phyloP scores from a whole-genome alignment of 2,888 invertebrate genomes.

The Silvanus unidentatus region DNA sequence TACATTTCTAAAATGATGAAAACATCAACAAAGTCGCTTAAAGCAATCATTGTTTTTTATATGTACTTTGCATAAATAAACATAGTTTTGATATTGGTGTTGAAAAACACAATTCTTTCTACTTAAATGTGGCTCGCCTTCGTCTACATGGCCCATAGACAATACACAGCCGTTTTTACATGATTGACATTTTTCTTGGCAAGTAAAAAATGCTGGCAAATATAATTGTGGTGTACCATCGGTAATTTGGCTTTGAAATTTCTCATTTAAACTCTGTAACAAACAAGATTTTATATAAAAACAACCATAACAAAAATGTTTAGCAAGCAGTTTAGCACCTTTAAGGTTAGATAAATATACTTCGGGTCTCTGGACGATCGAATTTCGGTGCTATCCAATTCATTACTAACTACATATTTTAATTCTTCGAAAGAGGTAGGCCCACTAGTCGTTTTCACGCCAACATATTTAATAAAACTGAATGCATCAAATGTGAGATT shows the following conservation, averaged over 20 bases:
- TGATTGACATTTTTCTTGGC: conserved; percentile 63
- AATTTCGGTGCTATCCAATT: conserved; percentile 64
- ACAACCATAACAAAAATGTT: not conserved
- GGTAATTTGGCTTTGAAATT: conserved; percentile 64
- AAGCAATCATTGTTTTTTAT: not conserved
- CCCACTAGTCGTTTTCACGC: conserved; percentile 51
- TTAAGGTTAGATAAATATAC: conserved; percentile 62
- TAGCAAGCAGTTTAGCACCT: conserved; percentile 43
- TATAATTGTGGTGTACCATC: conserved; percentile 59
- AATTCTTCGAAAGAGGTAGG: conserved; percentile 59
- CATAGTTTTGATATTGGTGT: conserved; percentile 67
- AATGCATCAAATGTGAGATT: conserved; percentile 64
- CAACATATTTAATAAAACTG: conserved; percentile 63
- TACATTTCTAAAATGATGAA: conserved; percentile 35
- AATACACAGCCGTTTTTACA: conserved; percentile 59
- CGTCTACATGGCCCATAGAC: conserved; percentile 62
- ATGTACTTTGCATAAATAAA: conserved; percentile 56
- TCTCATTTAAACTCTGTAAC: conserved; percentile 61
- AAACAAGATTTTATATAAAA: conserved; percentile 2
- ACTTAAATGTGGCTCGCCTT: conserved; percentile 54
- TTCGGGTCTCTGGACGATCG: conserved; percentile 62
- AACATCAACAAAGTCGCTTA: not conserved
- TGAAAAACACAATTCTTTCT: conserved; percentile 56
- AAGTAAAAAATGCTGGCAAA: conserved; percentile 75
- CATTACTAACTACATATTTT: conserved; percentile 52